Conservation (phyloP, 2,797 vertebrate genomes). For the Chaenodraco wilsoni region DNA sequence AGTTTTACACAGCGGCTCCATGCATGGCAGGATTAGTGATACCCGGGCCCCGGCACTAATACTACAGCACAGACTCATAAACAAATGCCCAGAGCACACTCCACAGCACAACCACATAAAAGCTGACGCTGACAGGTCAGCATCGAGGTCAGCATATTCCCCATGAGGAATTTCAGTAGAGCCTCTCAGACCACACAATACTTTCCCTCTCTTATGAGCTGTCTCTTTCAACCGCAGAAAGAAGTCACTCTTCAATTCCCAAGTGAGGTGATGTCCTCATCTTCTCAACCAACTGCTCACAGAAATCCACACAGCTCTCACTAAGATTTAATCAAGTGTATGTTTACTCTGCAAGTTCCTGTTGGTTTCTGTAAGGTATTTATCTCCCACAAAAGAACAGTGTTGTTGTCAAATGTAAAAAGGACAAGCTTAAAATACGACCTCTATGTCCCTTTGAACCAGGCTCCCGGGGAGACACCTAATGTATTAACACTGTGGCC, state of each 20-base stretch:
- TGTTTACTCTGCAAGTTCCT: constrained; percentile 7
- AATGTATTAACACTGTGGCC: constrained; percentile 31
- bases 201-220: constrained; percentile 36
- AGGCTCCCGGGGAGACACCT: constrained; percentile 7
- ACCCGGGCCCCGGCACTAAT: constrained; percentile 2
- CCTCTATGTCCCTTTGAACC: constrained; percentile 24
- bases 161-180: constrained; percentile 64
- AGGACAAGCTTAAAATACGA: constrained; percentile 4
- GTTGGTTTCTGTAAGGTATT: background rate
- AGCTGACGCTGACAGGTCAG: constrained; percentile 59
- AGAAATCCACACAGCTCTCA: background rate
- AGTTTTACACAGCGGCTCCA: constrained; percentile 27
- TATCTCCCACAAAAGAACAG: background rate
- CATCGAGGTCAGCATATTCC: constrained; percentile 59
- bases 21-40: constrained; percentile 43
- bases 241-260: constrained; percentile 12
- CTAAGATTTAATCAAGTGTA: background rate
- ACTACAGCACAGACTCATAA: constrained; percentile 36
- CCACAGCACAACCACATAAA: constrained; percentile 56
- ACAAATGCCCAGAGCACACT: constrained; percentile 53
- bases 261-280: background rate
- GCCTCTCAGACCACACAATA: constrained; percentile 53
- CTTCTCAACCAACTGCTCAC: constrained; percentile 1
- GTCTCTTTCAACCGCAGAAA: constrained; percentile 30
- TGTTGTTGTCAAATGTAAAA: background rate